Conservation (phyloP, 2,797 vertebrate species). For the Darevskia mixta region DNA sequence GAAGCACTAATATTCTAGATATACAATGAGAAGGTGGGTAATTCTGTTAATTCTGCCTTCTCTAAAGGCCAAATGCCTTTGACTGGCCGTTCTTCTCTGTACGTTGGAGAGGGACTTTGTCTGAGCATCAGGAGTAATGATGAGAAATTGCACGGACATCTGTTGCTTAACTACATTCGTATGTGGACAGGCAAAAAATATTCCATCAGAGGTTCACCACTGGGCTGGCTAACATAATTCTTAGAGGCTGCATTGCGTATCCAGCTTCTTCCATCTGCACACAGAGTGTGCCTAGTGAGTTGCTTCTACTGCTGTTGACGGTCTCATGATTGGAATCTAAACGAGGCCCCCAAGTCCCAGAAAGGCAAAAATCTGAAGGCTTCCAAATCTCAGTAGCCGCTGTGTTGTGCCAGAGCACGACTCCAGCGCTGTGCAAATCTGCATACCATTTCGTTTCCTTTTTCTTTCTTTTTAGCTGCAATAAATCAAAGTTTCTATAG, state of each 20-base stretch:
- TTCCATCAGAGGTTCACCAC: neutral
- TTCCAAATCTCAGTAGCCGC: constrained; percentile 31
- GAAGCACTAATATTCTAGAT: neutral
- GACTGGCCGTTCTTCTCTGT: rapidly evolving
- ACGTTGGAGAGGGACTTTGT: neutral
- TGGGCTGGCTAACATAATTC: constrained; percentile 19
- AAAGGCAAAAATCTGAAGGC: constrained; percentile 12
- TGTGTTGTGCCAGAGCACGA: neutral
- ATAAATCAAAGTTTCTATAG: neutral
- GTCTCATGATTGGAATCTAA: constrained; percentile 45
- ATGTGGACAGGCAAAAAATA: constrained; percentile 24
- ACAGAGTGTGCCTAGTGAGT: constrained; percentile 41
- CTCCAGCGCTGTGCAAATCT: constrained; percentile 2
- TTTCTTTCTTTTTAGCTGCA: too few relatives aligned
- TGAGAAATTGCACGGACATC: constrained; percentile 27
- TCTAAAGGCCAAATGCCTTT: neutral
- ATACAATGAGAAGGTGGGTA: neutral
- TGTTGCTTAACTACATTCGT: constrained; percentile 34
- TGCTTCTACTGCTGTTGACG: constrained; percentile 48
- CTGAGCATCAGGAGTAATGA: neutral
- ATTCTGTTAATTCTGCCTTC: neutral
- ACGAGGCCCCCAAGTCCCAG: constrained; percentile 58
- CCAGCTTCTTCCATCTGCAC: constrained; percentile 36
- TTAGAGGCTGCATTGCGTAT: constrained; percentile 26
- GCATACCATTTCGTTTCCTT: neutral